A percentile compares a stretch with the other conserved stretches of the same genome.
Evolutionary conservation across 92 coral and sea anemone species (phyloP).

Genomic region (Ricordea florida): DNA sequence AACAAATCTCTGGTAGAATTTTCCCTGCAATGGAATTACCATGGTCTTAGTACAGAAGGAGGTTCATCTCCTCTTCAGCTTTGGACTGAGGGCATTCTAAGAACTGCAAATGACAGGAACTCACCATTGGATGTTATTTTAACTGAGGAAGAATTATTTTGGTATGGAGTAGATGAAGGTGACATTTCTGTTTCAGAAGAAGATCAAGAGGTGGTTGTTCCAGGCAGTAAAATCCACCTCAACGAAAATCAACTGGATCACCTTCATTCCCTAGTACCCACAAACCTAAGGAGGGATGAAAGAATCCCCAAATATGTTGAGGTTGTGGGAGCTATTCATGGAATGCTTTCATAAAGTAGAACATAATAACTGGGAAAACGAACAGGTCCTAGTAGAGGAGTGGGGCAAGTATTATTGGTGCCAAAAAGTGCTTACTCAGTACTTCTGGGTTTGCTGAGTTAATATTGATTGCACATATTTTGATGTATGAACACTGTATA

Average conservation of each 20-base stretch:
- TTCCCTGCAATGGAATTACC: conserved; percentile 16
- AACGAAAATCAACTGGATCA: conserved; percentile 26
- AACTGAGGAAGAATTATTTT: conserved; percentile 11
- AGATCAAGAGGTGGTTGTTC: conserved; percentile 43
- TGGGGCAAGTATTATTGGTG: background rate
- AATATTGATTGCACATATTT: background rate
- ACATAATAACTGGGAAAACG: background rate
- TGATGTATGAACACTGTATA: too few relatives aligned
- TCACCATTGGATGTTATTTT: conserved; percentile 23
- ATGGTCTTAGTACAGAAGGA: conserved; percentile 19
- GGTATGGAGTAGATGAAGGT: conserved; percentile 5
- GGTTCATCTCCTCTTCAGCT: conserved; percentile 37
- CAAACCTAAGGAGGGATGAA: conserved; percentile 13
- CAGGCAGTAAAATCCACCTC: conserved; percentile 10
- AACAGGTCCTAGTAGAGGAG: background rate
- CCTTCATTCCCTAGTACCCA: conserved; percentile 20
- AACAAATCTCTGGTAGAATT: conserved; percentile 23
- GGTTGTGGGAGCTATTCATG: conserved; percentile 32
- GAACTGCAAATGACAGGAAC: conserved; percentile 13
- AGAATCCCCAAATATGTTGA: conserved; percentile 33
- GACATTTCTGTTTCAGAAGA: conserved; percentile 1
- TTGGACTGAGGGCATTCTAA: conserved; percentile 31
- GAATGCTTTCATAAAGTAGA: conserved; percentile 9
- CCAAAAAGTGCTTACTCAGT: background rate
- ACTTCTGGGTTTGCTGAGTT: background rate